Evolutionary conservation across 2,113 vertebrate genomes (phyloP).

Genomic region (Scolopax mira): DNA sequence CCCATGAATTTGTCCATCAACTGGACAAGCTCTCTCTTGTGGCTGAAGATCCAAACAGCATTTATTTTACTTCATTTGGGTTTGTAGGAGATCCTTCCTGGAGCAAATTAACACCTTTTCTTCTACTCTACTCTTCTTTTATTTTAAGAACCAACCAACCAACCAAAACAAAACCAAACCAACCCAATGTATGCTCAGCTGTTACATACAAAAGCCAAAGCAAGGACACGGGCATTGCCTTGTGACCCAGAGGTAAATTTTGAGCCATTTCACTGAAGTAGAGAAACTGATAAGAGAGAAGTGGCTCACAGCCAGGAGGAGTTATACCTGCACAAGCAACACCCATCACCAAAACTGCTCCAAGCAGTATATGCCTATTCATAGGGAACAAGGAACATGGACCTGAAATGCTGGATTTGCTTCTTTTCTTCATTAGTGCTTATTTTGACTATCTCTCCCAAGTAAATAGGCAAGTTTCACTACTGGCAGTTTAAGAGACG

Average conservation of each 20-base stretch:
- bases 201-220: not conserved
- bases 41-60: not conserved
- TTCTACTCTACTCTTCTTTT: too few species aligned
- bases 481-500: slow-evolving; percentile 4
- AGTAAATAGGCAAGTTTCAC: slow-evolving; percentile 8
- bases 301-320: not conserved
- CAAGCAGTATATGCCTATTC: not conserved
- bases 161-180: too few species aligned
- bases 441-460: slow-evolving; percentile 39
- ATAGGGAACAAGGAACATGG: not conserved
- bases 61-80: not conserved
- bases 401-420: slow-evolving; percentile 33
- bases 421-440: slow-evolving; percentile 6
- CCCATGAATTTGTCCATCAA: not conserved
- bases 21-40: not conserved
- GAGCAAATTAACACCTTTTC: not conserved
- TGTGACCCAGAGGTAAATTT: not conserved
- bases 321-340: not conserved
- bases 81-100: not conserved
- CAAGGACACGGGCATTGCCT: not conserved
- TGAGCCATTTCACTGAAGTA: not conserved
- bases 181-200: not conserved
- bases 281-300: not conserved
- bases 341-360: not conserved
- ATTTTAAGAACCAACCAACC: not conserved